Evolutionary conservation across 2,797 vertebrate genomes (phyloP).

Genomic region (Hirundo rustica): DNA sequence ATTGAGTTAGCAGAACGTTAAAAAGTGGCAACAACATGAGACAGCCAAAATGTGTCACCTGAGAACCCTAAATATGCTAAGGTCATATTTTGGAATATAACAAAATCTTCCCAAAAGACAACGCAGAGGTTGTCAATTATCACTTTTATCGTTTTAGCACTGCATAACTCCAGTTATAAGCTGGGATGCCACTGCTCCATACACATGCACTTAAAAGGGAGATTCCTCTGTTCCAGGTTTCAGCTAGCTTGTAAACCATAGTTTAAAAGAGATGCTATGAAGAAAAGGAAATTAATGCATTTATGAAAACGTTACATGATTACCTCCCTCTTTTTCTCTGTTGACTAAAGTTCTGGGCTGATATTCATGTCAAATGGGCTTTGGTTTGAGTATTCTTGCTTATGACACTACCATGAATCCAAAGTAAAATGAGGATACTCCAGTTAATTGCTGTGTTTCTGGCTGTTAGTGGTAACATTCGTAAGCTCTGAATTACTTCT

Average conservation of each 20-base stretch:
- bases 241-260: neutral
- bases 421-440: neutral
- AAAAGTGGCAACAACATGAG: neutral
- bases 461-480: slow-evolving; percentile 7
- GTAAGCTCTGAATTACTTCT: slow-evolving; percentile 31
- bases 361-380: neutral
- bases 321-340: neutral
- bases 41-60: neutral
- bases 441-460: neutral
- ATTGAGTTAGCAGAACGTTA: neutral
- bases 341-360: neutral
- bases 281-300: neutral
- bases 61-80: neutral
- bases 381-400: neutral
- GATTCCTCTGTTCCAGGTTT: neutral
- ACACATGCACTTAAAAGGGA: neutral
- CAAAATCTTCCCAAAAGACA: slow-evolving; percentile 20
- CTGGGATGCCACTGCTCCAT: neutral
- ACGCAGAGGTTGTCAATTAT: slow-evolving; percentile 16
- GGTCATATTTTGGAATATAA: neutral
- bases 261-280: neutral
- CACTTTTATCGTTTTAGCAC: neutral
- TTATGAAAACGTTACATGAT: neutral
- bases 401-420: neutral
- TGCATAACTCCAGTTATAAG: neutral